Base-by-base conservation (phyloP, 2,888 invertebrate species). In the Aethes cnicana region DNA sequence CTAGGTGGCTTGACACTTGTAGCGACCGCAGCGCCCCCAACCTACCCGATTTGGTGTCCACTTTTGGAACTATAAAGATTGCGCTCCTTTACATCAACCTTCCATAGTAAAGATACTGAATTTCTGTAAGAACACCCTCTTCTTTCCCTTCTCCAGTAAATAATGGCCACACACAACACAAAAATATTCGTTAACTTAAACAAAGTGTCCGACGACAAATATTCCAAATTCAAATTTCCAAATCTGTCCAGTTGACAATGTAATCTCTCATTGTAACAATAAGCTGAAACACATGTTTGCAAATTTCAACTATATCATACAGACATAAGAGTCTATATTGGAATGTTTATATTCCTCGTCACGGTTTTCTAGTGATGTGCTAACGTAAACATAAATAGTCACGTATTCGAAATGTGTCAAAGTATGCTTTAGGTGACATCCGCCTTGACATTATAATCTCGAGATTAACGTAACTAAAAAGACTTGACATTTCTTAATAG, bases 371-470 rank as follows among this genome's bases (percentile, higher is more conserved):
- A 74, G 73, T 74, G 77, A 71, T 70, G 70, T 67, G 55, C 68
- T 61, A 74, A 71, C 63, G 69, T 78, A 86, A 84, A 84, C 79
- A 84, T 62, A 55, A 64, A 57, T 53, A 61, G 72, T 68, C 76
- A 77, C 81, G 80, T 77, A 78, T 77, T 69, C 68, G 60, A 69
- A 68, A 76, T 64, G 68, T 82, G 83, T 83, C 85, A 80, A 76
- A 77, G 72, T 74, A 67, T 74, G 68, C 74, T 75, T 76, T 67
- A 68, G 63, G 53, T 72, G 80, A 80, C 81, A 73, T 63, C 55
- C 63, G 65, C 65, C 72, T 67, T 78, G 84, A 86, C 77, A 76
- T 65, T 61, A 72, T 86, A 86, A 87, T 83, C 85, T 77, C 36
- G 3, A 72, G 83, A 78, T 84, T 82, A 85, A 61, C 64, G 61